Evolutionary conservation across 2,113 vertebrate species (phyloP).

Genomic region (Ranitomeya imitator): DNA sequence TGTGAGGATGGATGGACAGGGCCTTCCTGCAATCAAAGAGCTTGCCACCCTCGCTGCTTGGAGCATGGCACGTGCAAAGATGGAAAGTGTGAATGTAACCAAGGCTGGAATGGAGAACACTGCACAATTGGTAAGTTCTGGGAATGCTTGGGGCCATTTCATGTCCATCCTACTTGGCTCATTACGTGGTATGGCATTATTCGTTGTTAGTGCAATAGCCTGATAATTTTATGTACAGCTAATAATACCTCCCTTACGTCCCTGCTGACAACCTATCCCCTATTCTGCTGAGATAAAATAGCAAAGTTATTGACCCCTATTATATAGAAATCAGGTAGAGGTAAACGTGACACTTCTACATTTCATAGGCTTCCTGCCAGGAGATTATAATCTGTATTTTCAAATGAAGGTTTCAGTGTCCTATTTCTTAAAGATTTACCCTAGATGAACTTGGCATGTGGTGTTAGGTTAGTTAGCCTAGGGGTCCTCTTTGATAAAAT

Average conservation of each 20-base stretch:
- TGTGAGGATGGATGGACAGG: constrained; percentile 96
- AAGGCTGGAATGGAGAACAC: constrained; percentile 98
- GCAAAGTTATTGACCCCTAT: neutral
- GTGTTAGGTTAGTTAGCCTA: too few species aligned
- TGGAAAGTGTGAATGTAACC: constrained; percentile 95
- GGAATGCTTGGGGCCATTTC: neutral
- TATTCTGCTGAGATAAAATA: neutral
- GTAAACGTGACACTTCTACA: neutral
- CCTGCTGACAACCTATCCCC: neutral
- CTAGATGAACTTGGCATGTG: too few species aligned
- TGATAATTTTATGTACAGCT: constrained; percentile 24
- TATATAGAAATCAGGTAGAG: neutral
- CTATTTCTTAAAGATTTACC: too few species aligned
- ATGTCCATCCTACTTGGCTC: neutral
- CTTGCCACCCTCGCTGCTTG: constrained; percentile 91
- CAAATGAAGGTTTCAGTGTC: too few species aligned
- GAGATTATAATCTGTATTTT: too few species aligned
- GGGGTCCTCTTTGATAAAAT: too few species aligned
- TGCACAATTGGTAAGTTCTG: constrained; percentile 92
- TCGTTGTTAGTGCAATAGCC: neutral
- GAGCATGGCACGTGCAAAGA: constrained; percentile 95
- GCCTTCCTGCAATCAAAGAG: constrained; percentile 85
- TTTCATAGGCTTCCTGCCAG: too few species aligned
- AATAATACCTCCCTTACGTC: neutral
- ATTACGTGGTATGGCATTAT: neutral